Evolutionary conservation across 2,797 vertebrate genomes (phyloP).

Genomic region (Chelidonichthys spinosus): DNA sequence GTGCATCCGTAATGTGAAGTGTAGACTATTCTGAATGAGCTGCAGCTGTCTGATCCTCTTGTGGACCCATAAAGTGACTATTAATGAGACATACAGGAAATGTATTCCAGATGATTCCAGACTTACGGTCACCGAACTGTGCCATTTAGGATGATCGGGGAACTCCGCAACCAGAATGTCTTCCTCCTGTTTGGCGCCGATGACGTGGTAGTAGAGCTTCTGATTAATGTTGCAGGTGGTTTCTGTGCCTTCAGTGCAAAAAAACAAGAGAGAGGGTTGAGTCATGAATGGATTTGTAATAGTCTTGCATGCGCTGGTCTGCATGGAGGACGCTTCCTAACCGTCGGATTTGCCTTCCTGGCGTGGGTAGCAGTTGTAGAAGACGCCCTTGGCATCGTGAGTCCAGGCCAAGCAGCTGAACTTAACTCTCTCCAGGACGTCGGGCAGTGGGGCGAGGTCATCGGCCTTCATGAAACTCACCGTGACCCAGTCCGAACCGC

Average conservation of each 20-base stretch:
- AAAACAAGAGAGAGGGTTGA: conserved; percentile 8
- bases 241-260: conserved; percentile 78
- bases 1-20: no score
- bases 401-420: conserved; percentile 87
- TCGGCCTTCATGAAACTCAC: conserved; percentile 79
- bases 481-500: conserved; percentile 85
- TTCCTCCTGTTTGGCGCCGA: conserved; percentile 81
- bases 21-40: no score
- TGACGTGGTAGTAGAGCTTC: conserved; percentile 84
- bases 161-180: conserved; percentile 86
- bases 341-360: conserved; percentile 83
- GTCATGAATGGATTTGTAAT: background rate
- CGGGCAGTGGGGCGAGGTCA: conserved; percentile 74
- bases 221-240: conserved; percentile 84
- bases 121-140: conserved; percentile 77
- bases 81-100: background rate
- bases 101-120: background rate
- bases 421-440: conserved; percentile 83
- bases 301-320: background rate
- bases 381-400: conserved; percentile 83
- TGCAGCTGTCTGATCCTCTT: no score
- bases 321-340: conserved; percentile 32
- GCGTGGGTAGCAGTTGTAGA: conserved; percentile 84
- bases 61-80: no score
- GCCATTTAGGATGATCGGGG: conserved; percentile 84